A percentile compares a stretch with the other conserved stretches of the same genome.
phyloP scores from a whole-genome alignment of 2,113 vertebrate genomes.

The Isurus oxyrinchus region DNA sequence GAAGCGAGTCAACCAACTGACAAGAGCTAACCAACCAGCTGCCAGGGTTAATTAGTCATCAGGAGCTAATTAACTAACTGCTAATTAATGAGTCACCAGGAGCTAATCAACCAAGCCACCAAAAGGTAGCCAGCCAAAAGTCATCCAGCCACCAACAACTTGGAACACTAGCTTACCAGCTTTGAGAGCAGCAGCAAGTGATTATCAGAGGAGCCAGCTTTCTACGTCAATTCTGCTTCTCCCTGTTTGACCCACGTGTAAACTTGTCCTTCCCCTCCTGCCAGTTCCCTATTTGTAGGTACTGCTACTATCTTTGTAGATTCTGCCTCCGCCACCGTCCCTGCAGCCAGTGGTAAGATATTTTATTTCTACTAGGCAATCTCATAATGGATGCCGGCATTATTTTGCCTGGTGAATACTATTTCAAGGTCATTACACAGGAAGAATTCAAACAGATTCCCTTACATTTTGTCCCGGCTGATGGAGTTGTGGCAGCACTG shows the following conservation, averaged over 20 bases:
- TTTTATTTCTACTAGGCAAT: too few relatives aligned
- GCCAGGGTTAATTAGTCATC: neutral
- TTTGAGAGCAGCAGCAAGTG: neutral
- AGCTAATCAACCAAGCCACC: too few relatives aligned
- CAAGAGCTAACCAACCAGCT: neutral
- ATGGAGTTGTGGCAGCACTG: neutral
- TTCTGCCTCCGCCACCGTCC: neutral
- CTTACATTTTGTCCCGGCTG: constrained; percentile 26
- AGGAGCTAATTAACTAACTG: neutral
- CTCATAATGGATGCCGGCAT: neutral
- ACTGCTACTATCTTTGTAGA: too few relatives aligned
- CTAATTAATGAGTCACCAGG: neutral
- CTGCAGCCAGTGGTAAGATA: neutral
- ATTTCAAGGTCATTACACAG: neutral
- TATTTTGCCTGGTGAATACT: too few relatives aligned
- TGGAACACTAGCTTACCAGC: neutral
- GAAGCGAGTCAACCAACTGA: too few relatives aligned
- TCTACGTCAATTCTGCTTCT: neutral
- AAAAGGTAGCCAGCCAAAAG: too few relatives aligned
- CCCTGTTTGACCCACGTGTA: neutral
- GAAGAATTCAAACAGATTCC: neutral
- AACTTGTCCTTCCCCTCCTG: neutral
- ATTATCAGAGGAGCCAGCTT: neutral
- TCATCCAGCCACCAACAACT: too few relatives aligned
- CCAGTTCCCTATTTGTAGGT: neutral